These are phyloP conservation scores for Catocala nupta DNA, from an alignment of 2,888 invertebrate species.

Conservation along the genomic window DNA sequence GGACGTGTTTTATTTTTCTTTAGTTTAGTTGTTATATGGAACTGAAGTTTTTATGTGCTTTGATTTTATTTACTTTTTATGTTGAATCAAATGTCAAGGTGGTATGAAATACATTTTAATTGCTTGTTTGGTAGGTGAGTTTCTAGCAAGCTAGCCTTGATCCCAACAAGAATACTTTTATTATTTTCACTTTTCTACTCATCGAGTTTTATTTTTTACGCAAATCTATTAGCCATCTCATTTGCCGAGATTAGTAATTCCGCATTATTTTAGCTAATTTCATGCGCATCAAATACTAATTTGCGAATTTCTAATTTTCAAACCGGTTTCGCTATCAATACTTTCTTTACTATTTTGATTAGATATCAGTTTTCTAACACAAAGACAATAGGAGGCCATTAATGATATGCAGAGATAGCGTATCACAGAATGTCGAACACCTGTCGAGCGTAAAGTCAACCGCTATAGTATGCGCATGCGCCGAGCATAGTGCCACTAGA, in stretches of 20 bases:
- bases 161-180: background rate
- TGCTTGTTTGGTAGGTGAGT: background rate
- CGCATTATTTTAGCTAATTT: background rate
- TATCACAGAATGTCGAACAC: constrained; percentile 18
- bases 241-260: background rate
- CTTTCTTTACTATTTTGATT: background rate
- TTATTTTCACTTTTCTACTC: background rate
- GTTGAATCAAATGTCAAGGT: constrained; percentile 15
- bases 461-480: constrained; percentile 46
- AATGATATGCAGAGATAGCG: constrained; percentile 9
- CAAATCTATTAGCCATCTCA: background rate
- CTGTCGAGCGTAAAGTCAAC: constrained; percentile 36
- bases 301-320: background rate
- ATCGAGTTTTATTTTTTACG: background rate
- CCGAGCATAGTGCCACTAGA: constrained; percentile 35
- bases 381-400: background rate
- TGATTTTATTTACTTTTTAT: background rate
- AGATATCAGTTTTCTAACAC: background rate
- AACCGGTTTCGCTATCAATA: too few species aligned
- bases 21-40: background rate
- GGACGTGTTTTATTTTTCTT: background rate
- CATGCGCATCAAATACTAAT: background rate
- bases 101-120: background rate
- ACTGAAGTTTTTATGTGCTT: background rate
- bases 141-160: background rate